Base-by-base conservation (phyloP, 2,888 invertebrate species). In the Stenolophus ochropezus region DNA sequence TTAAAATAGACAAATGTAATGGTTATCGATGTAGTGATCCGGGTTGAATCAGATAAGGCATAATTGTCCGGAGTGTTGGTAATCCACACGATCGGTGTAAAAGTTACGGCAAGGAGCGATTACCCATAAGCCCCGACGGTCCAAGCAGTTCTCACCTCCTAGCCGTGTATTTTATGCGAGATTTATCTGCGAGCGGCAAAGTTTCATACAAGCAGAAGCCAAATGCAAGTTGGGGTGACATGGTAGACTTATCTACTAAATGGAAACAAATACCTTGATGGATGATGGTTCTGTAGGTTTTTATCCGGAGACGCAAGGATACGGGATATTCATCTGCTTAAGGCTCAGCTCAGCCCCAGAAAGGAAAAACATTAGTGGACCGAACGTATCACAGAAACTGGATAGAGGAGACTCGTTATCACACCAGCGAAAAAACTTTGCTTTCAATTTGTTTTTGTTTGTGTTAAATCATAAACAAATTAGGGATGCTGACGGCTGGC, bases 181-280 rank as follows among this genome's bases (percentile, higher is more conserved):
- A 80, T 80, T 80, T 80, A 80, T 80, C 80, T 80, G 73, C 73
- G 73, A 80, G 73, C 71, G 56, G 73, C 49, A 80, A 80, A 80
- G 47, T 80, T 80, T 80, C 80, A 80, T 80, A 73, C 21, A 69
- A 73, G 56, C 56, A 73, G 23, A 69, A 73, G 73, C 56, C 73
- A 73, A 80, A 80, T 80, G 80, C 80, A 73, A 80, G 80, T 80
- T 79, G 73, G 80, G 53, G 73, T 80, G 80, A 80, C 80, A 73
- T 80, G 73, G 73, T 33, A 73, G 80, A 80, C 80, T 80, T 80
- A 80, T 80, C 80, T 80, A 56, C 80, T 80, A 80, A 80, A 80
- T 80, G 80, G 80, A 73, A 80, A 80, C 80, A 80, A 80, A 80
- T 80, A 80, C 80, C 80, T 80, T 80, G 80, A 80, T 80, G 80